Percentiles rank a stretch among this genome's conserved stretches.
Conservation (phyloP, 2,888 invertebrate genomes). For the Cordilura impudica region DNA sequence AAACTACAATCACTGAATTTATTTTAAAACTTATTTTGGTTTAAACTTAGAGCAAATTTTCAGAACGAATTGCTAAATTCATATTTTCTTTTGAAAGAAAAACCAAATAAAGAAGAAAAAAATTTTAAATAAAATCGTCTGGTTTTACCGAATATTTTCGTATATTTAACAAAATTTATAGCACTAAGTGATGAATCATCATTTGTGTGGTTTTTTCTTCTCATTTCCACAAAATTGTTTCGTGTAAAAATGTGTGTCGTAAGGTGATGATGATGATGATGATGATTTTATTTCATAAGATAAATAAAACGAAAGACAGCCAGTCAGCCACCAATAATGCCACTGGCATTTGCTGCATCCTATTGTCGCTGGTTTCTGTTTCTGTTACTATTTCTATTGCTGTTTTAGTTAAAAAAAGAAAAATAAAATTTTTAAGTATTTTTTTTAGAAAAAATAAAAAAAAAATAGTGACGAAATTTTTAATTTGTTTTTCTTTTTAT, state of each 20-base stretch:
- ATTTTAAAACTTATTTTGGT: too few species aligned
- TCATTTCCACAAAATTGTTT: slow-evolving; percentile 17
- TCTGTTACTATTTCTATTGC: background rate
- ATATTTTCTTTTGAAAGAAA: too few species aligned
- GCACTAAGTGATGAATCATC: slow-evolving; percentile 29
- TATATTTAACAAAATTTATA: slow-evolving; percentile 5
- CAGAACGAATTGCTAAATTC: too few species aligned
- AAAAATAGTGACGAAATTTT: slow-evolving; percentile 37
- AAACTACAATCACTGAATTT: too few species aligned
- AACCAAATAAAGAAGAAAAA: too few species aligned
- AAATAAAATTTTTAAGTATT: background rate
- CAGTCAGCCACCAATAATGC: slow-evolving; percentile 36
- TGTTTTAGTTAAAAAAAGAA: background rate
- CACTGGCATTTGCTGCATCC: slow-evolving; percentile 49
- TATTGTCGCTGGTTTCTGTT: background rate
- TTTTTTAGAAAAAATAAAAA: background rate
- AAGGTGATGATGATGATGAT: slow-evolving; percentile 56
- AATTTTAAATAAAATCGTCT: too few species aligned
- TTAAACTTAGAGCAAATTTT: too few species aligned
- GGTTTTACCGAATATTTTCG: background rate
- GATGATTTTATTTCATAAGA: slow-evolving; percentile 55
- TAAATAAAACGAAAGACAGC: background rate
- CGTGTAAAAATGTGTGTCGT: slow-evolving; percentile 49
- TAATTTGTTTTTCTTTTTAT: background rate
- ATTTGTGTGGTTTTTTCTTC: slow-evolving; percentile 19